Base-by-base conservation (phyloP, 2,797 vertebrate genomes). In the Amphiprion clarkii region DNA sequence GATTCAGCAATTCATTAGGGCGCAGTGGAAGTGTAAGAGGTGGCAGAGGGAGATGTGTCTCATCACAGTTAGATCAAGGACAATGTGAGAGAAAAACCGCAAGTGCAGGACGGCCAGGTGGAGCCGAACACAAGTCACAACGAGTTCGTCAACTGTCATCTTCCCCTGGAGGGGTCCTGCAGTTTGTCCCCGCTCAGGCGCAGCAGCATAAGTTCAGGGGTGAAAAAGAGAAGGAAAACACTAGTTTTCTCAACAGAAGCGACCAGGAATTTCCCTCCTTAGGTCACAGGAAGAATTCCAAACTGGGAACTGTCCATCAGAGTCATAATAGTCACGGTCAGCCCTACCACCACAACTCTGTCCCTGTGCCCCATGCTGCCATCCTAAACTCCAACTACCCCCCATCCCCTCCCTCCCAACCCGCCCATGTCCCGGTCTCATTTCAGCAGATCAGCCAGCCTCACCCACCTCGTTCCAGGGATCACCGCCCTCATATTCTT, bases 231-330 rank as follows among this genome's bases (percentile, higher is more conserved):
- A 91, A 87, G 52, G 91, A 94, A 64, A 91, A 89, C 61, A 11
- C 81, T 3, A 85, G 81, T 76, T 89, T 86, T 79, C 68, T 67
- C 0, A 85, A 79, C 69, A 88, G 76, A 83, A 44, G 75, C 4
- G 76, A 92, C 21, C 89, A 87, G 39, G 87, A 93, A 56, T 90
- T 93, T 79, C 76, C 90, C 64, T 91, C 88, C 62, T 55, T 92
- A 65, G 87, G 88, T 86, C 89, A 91, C 85, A 96, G 93, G 80
- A 94, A 95, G 74, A 94, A 86, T 82, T 93, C 93, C 92, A 94
- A 94, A 93, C 94, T 95, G 89, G 92, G 94, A 91, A 88, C 93
- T 46, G 85, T 88, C 75, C 91, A 92, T 76, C 94, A 95, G 84
- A 88, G 84, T 83, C 93, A 93, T 82, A 91, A 91, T 5, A 85